Evolutionary conservation across 1,140 invertebrate species (phyloP).

Genomic region (Drosophila orosa): DNA sequence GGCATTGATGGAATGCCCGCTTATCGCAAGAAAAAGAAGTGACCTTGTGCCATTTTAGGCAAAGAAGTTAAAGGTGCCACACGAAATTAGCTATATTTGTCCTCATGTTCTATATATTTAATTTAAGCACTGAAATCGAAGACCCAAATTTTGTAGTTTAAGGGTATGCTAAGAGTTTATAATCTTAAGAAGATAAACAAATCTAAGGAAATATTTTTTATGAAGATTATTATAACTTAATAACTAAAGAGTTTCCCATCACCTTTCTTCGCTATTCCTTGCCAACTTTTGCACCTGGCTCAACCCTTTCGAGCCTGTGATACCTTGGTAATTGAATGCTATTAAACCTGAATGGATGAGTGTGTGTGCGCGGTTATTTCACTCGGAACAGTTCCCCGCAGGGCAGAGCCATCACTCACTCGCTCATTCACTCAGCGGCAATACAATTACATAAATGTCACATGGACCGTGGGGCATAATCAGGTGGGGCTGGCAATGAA

Average conservation of each 20-base stretch:
- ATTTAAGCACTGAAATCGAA: neutral
- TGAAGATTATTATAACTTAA: no score
- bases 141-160: no score
- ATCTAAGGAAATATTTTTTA: neutral
- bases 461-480: slow-evolving; percentile 62
- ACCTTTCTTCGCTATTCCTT: neutral
- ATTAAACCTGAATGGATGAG: slow-evolving; percentile 10
- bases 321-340: slow-evolving; percentile 23
- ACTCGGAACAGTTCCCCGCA: slow-evolving; percentile 2
- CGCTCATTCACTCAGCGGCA: slow-evolving; percentile 31
- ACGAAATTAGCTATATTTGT: neutral
- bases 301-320: slow-evolving; percentile 15
- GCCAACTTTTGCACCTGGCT: slow-evolving; percentile 15
- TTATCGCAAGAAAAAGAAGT: slow-evolving; percentile 4
- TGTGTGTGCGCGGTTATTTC: slow-evolving; percentile 2
- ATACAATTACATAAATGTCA: slow-evolving; percentile 70
- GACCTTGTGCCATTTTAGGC: slow-evolving; percentile 36
- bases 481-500: slow-evolving; percentile 62
- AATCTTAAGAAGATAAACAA: neutral
- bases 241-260: neutral
- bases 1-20: slow-evolving; percentile 28
- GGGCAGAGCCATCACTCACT: slow-evolving; percentile 30
- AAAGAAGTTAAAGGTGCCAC: neutral
- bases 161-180: neutral
- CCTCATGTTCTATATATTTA: neutral